phyloP scores from a whole-genome alignment of 2,113 vertebrate genomes.

The Forbesichthys papilliferus region DNA sequence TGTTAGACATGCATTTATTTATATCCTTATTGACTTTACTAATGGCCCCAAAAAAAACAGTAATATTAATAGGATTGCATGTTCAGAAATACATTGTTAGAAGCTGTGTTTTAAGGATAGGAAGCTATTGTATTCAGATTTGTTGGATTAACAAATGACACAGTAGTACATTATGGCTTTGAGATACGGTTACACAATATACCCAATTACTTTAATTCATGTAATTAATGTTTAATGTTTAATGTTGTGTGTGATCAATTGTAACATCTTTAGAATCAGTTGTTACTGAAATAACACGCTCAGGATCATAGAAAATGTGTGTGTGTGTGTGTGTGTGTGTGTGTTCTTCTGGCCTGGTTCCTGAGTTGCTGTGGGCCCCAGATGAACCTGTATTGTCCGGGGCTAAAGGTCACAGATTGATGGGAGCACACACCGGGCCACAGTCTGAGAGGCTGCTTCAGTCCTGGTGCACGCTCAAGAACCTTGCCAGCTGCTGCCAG shows the following conservation, averaged over 20 bases:
- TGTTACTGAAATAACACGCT: neutral
- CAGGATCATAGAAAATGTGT: neutral
- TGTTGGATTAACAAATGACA: neutral
- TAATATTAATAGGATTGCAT: no score
- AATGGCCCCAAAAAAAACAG: no score
- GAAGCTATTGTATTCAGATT: neutral
- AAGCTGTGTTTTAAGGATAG: neutral
- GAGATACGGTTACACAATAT: neutral
- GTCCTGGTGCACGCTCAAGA: slow-evolving; percentile 71
- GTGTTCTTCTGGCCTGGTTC: slow-evolving; percentile 7
- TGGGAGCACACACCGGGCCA: slow-evolving; percentile 44
- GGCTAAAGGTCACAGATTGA: slow-evolving; percentile 68
- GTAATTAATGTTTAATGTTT: no score
- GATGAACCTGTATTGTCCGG: slow-evolving; percentile 38
- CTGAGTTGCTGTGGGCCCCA: slow-evolving; percentile 21
- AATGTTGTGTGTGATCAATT: neutral
- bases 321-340: slow-evolving; percentile 13
- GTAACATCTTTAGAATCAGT: slow-evolving; percentile 1
- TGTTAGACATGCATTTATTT: no score
- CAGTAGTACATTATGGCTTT: neutral
- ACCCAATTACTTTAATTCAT: neutral
- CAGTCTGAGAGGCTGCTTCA: slow-evolving; percentile 57
- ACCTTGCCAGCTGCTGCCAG: slow-evolving; percentile 68
- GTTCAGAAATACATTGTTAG: no score
- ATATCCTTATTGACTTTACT: no score